phyloP scores from a whole-genome alignment of 1,140 invertebrate genomes.

The Rhizoglyphus robini region DNA sequence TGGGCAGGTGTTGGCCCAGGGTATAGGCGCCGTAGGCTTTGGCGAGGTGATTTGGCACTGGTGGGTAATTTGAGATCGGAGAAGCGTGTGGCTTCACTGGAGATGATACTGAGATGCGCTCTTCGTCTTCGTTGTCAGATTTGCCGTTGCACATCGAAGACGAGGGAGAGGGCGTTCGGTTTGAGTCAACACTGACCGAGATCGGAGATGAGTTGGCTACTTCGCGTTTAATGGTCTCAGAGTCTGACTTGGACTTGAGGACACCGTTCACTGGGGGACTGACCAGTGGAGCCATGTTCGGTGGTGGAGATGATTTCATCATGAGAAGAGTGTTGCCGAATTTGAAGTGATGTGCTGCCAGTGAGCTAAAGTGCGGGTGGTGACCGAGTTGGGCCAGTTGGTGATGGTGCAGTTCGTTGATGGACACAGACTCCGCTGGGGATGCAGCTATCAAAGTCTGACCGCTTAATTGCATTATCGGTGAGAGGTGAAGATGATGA shows the following conservation, averaged over 20 bases:
- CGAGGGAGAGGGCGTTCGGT: background rate
- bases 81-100: background rate
- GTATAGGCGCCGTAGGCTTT: background rate
- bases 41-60: background rate
- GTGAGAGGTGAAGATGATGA: too few species aligned
- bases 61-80: background rate
- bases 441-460: constrained; percentile 1
- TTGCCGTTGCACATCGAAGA: background rate
- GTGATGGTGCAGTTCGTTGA: background rate
- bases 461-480: background rate
- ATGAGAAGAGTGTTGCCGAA: background rate
- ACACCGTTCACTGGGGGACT: background rate
- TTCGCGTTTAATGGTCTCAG: background rate
- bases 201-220: background rate
- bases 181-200: background rate
- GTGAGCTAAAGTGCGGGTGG: background rate
- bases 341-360: background rate
- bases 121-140: background rate
- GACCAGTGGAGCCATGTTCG: background rate
- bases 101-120: background rate
- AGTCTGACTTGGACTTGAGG: too few species aligned
- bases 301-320: background rate
- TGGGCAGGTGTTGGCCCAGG: background rate
- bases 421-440: background rate
- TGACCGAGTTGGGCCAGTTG: background rate